Evolutionary conservation across 2,888 invertebrate genomes (phyloP).

Genomic region (Cryptus armator): DNA sequence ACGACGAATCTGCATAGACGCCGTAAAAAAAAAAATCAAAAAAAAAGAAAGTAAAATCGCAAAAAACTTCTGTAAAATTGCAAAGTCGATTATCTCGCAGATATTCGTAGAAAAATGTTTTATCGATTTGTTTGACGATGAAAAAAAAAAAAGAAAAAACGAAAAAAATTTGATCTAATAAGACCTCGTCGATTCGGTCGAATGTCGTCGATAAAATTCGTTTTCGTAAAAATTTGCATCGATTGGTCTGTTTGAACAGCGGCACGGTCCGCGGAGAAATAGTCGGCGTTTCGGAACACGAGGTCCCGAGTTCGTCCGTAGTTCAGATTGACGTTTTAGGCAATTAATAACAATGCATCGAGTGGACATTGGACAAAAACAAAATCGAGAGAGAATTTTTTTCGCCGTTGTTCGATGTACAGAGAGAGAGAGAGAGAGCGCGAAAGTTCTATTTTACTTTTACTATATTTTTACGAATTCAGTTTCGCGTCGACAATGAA

Average conservation of each 20-base stretch:
- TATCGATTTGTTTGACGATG: constrained; percentile 16
- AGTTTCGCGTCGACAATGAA: constrained; percentile 30
- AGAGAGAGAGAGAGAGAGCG: not conserved
- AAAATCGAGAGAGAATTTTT: constrained; percentile 17
- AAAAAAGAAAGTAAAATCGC: not conserved
- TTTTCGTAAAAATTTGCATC: constrained; percentile 56
- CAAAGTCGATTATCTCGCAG: constrained; percentile 41
- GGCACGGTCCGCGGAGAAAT: not conserved
- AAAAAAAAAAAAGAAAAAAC: not conserved
- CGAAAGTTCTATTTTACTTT: constrained; percentile 46
- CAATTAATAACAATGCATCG: constrained; percentile 55
- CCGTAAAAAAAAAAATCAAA: not conserved
- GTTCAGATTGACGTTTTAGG: constrained; percentile 55
- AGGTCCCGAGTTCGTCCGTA: constrained; percentile 11
- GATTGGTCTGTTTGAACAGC: constrained; percentile 47
- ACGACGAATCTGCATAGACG: not conserved
- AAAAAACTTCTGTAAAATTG: not conserved
- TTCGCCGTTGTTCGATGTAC: constrained; percentile 13
- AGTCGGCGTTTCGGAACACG: not conserved
- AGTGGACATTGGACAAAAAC: constrained; percentile 17
- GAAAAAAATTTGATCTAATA: constrained; percentile 49
- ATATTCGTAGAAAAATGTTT: constrained; percentile 27
- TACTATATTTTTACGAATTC: constrained; percentile 30
- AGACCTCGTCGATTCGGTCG: constrained; percentile 15
- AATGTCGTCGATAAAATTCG: constrained; percentile 43